Evolutionary conservation across 2,113 vertebrate species (phyloP), one percentile per base, ranked within the genome.

Genomic region (Campylorhamphus procurvoides): DNA sequence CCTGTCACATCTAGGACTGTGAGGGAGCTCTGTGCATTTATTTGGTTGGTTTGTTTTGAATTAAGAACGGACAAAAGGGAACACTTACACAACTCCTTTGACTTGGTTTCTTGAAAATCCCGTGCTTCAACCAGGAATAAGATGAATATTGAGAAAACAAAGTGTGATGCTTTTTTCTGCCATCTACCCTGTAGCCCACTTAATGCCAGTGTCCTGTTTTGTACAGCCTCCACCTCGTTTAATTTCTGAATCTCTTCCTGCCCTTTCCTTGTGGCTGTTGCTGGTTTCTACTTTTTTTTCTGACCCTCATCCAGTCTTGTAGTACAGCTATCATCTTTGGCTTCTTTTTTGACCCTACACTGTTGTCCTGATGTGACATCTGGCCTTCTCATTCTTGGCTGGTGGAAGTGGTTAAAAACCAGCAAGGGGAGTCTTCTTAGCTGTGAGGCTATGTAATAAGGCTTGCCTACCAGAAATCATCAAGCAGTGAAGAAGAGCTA

Each of bases 341-440:
- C n/a, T 86, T 71, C 86, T 81, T 76, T 75, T 91, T 90, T 96
- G 93, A 95, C 96, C 76, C 35, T 81, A 17, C 44, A 63, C 28
- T 86, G 58, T 44, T 97, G 96, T 97, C 95, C 96, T 89, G 96
- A 92, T 96, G 56, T 96, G 96, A 96, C 96, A 96, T 94, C 88
- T 94, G 88, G 88, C 85, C 83, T 90, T 35, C 76, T 78, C 37
- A 49, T 94, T 81, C 94, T 96, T 87, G 85, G 63, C 79, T 8
- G 37, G 60, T 27, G 87, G 96, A 96, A 96, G 96, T 94, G 96
- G 96, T 95, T 95, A 78, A 85, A 97, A 96, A 93, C 92, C 93
- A 95, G 85, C 79, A 84, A 94, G 85, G 40, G 72, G 68, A 96
- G 85, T 77, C 87, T n/a, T 81, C 84, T 80, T 85, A 96, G 94